These are phyloP conservation scores for Notarius lentiginosus DNA, from an alignment of 2,113 vertebrate species.

Conservation along the genomic window DNA sequence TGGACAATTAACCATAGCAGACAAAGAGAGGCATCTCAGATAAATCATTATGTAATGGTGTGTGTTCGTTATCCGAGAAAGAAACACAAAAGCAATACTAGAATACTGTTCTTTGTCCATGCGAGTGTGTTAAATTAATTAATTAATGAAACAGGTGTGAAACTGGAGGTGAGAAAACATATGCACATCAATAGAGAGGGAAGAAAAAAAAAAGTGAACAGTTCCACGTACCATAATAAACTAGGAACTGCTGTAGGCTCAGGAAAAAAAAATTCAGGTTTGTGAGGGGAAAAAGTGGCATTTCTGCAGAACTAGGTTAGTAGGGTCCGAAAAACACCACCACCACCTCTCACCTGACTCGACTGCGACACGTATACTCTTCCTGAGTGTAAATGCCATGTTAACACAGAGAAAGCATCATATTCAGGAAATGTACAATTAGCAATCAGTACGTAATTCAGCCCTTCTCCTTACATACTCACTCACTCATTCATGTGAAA, in stretches of 20 bases:
- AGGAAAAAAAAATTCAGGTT: background rate
- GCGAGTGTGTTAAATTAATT: background rate
- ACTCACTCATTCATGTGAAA: too few species aligned
- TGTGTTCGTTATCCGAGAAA: background rate
- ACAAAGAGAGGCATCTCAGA: background rate
- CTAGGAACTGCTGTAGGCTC: slow-evolving; percentile 1
- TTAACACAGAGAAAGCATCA: background rate
- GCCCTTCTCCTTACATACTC: background rate
- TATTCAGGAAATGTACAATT: background rate
- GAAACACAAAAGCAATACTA: background rate
- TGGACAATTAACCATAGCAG: slow-evolving; percentile 4
- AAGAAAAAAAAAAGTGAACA: background rate
- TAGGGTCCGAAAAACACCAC: background rate
- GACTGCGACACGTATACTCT: background rate
- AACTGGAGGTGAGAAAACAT: background rate
- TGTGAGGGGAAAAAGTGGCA: background rate
- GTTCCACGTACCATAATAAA: background rate
- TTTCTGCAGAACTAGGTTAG: background rate
- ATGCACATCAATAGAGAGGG: background rate
- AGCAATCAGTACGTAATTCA: background rate
- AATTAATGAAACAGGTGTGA: background rate
- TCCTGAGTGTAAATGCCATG: background rate
- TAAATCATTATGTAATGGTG: background rate
- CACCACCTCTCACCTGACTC: background rate
- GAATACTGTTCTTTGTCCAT: background rate